These are phyloP conservation scores for Dasysyrphus albostriatus DNA, from an alignment of 2,888 invertebrate species.

Conservation along the genomic window DNA sequence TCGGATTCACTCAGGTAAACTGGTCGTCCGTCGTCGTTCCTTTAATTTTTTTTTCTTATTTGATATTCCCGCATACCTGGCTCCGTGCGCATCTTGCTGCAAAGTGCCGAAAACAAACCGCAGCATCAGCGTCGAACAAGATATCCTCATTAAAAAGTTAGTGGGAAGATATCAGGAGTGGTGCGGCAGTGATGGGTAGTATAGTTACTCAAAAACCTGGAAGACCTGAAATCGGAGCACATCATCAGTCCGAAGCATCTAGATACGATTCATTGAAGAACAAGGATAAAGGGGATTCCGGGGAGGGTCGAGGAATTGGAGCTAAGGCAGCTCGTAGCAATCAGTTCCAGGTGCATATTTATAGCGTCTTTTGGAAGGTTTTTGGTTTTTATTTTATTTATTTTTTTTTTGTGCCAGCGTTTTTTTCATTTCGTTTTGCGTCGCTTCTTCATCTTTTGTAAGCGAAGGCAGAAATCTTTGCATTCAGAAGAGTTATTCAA, in stretches of 20 bases:
- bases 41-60: neutral
- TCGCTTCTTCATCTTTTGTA: conserved; percentile 53
- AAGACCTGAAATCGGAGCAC: conserved; percentile 67
- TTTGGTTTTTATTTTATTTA: neutral
- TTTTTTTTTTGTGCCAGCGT: conserved; percentile 8
- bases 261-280: conserved; percentile 37
- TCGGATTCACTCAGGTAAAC: conserved; percentile 68
- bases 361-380: conserved; percentile 41
- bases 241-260: conserved; percentile 59
- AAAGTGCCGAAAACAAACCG: conserved; percentile 71
- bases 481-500: conserved; percentile 63
- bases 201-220: conserved; percentile 58
- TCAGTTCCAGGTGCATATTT: conserved; percentile 59
- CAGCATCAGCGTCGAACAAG: conserved; percentile 72
- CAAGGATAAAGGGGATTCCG: neutral
- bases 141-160: conserved; percentile 66
- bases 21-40: conserved; percentile 23
- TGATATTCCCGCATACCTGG: neutral
- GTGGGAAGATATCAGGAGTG: neutral
- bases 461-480: conserved; percentile 53
- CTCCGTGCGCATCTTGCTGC: conserved; percentile 22
- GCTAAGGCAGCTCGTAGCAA: conserved; percentile 10
- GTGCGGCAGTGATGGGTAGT: conserved; percentile 12
- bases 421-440: conserved; percentile 49
- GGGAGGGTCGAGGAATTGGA: neutral